Base-by-base conservation (phyloP, 2,113 vertebrate genomes). In the Clupea harengus region DNA sequence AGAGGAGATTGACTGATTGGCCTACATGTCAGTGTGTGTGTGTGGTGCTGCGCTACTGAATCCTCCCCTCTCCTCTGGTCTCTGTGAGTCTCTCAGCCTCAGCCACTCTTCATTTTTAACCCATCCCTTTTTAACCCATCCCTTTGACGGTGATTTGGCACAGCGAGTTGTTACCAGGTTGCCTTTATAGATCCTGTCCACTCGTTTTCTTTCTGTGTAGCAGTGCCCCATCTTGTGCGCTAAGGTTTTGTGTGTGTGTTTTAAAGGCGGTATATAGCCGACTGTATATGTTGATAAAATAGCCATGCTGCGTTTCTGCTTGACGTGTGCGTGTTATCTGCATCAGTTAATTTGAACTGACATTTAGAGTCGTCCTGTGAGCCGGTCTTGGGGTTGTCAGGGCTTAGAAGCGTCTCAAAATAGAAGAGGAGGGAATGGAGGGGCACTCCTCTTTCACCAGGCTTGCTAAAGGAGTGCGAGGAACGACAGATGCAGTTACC, bases 361-460 rank as follows among this genome's bases (percentile, higher is more conserved):
- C 90, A 81, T 88, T 88, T 85, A 72, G 52, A 85, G 85, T 6
- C n/a, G 8, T 54, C 86, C 83, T 50, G 81, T 46, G 64, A 57
- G 81, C 82, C 75, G 3, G 84, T 47, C 45, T 39, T 17, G 72
- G 47, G 50, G 54, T 60, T 45, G 17, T 60, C 18, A 11, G 44
- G 64, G 67, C 86, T 75, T 64, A 57, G 67, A 57, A 82, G 25
- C 39, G 22, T 89, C 88, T 91, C 89, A 87, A 90, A 89, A 90
- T 91, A 87, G 82, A 52, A 90, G 47, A 82, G 54, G 25, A 45
- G 52, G 18, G 46, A 82, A 47, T 54, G 82, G 17, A 67, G 20
- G 75, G 57, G 45, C 81, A 85, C 82, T 64, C 84, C 67, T 86
- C 82, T 81, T 81, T 83, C 89, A 85, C 84, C 85, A 89, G 88